These are phyloP conservation scores for Cyclophora albipunctata DNA, from an alignment of 2,888 invertebrate genomes.

Conservation along the genomic window DNA sequence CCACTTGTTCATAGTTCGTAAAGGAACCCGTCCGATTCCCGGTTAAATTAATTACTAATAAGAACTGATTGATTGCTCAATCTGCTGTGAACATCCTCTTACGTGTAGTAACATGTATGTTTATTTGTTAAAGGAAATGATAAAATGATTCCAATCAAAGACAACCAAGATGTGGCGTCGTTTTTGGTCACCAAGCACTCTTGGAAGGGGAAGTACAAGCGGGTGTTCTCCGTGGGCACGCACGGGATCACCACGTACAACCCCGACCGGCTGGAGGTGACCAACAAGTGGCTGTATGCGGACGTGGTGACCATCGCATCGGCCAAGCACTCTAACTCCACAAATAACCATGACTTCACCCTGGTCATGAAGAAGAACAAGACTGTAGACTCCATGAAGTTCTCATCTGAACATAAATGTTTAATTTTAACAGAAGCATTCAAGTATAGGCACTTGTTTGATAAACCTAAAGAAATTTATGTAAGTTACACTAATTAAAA, in stretches of 20 bases:
- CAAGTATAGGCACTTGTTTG: constrained; percentile 84
- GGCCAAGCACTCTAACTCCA: constrained; percentile 71
- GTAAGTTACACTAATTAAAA: constrained; percentile 64
- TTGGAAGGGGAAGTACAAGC: constrained; percentile 99
- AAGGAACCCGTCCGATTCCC: constrained; percentile 8
- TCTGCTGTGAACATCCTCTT: no score
- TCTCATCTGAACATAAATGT: constrained; percentile 96
- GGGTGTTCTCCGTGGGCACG: constrained; percentile 97
- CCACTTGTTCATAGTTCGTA: constrained; percentile 24
- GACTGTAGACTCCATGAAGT: constrained; percentile 94
- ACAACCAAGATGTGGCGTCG: constrained; percentile 97
- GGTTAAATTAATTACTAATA: constrained; percentile 2
- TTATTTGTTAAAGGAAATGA: constrained; percentile 62
- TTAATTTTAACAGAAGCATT: constrained; percentile 94
- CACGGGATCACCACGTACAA: constrained; percentile 98
- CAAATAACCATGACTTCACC: constrained; percentile 81
- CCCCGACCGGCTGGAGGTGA: constrained; percentile 77
- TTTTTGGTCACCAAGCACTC: constrained; percentile 98
- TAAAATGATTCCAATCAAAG: constrained; percentile 88
- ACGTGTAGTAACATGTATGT: no score
- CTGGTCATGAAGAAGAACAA: constrained; percentile 91
- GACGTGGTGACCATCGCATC: constrained; percentile 85
- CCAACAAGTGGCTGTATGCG: constrained; percentile 93
- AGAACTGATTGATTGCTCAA: no score
- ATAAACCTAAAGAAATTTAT: constrained; percentile 85